A percentile compares a stretch with the other conserved stretches of the same genome.
Conservation (phyloP, 2,797 vertebrate species). For the Poecile montanus region DNA sequence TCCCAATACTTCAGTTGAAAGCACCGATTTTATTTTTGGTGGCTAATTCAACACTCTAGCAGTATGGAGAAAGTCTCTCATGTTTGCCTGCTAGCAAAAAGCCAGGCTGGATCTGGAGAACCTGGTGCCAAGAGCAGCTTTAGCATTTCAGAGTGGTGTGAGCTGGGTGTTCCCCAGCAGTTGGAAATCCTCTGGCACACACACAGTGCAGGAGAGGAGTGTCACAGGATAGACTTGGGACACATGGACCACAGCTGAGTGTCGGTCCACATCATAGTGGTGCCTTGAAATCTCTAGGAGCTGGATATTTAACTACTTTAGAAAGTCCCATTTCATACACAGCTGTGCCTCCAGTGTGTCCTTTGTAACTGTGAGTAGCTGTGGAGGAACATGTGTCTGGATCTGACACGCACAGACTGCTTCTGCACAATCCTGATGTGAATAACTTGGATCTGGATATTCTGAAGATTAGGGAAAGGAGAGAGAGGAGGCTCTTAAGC, state of each 20-base stretch:
- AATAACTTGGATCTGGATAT: neutral
- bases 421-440: neutral
- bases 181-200: neutral
- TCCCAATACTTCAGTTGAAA: neutral
- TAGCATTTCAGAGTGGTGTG: neutral
- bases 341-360: neutral
- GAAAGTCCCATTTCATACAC: neutral
- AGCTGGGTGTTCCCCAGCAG: neutral
- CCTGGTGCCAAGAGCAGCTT: neutral
- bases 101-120: neutral
- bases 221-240: neutral
- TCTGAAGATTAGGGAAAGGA: neutral
- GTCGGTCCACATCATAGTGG: rapidly evolving
- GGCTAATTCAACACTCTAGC: neutral
- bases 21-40: neutral
- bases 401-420: neutral
- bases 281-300: neutral
- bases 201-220: rapidly evolving
- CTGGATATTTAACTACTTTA: neutral
- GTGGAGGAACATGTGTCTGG: neutral
- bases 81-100: neutral
- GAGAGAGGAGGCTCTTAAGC: neutral
- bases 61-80: neutral
- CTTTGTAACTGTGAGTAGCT: neutral
- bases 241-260: neutral